Evolutionary conservation across 2,888 invertebrate genomes (phyloP).

Genomic region (Nemoura dubitans): DNA sequence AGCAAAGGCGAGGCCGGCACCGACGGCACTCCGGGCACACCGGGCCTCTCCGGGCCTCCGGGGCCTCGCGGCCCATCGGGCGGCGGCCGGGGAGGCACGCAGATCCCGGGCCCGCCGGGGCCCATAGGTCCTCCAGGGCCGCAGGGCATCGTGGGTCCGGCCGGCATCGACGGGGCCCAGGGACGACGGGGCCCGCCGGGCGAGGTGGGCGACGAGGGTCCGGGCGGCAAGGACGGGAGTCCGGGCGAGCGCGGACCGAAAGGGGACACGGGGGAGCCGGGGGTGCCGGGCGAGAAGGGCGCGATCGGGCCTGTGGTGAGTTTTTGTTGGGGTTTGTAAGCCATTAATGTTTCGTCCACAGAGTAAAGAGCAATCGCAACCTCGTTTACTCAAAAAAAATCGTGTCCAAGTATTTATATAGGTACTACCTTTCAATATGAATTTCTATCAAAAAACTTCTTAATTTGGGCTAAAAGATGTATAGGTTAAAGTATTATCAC

Average conservation of each 20-base stretch:
- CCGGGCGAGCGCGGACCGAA: conserved; percentile 54
- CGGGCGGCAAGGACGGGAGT: conserved; percentile 54
- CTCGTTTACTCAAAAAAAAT: too few relatives aligned
- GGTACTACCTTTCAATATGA: too few relatives aligned
- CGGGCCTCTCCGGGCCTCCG: conserved; percentile 63
- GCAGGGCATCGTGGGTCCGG: conserved; percentile 52
- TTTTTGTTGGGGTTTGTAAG: too few relatives aligned
- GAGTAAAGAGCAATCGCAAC: too few relatives aligned
- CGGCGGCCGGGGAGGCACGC: conserved; percentile 58
- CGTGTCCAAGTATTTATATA: too few relatives aligned
- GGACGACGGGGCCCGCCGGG: conserved; percentile 57
- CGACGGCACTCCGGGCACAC: conserved; percentile 47
- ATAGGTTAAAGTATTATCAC: too few relatives aligned
- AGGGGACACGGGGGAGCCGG: conserved; percentile 56
- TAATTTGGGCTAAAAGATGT: too few relatives aligned
- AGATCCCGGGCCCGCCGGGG: conserved; percentile 57
- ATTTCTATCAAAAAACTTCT: too few relatives aligned
- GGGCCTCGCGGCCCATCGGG: conserved; percentile 53
- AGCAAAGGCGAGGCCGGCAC: conserved; percentile 47
- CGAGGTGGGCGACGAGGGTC: conserved; percentile 53
- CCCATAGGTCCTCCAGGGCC: conserved; percentile 51
- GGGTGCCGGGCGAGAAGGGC: conserved; percentile 55
- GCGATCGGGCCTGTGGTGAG: conserved; percentile 53
- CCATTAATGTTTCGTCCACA: too few relatives aligned
- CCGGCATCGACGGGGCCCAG: conserved; percentile 58